Conservation (phyloP, 2,888 invertebrate genomes). For the Ptilodon capucinus region DNA sequence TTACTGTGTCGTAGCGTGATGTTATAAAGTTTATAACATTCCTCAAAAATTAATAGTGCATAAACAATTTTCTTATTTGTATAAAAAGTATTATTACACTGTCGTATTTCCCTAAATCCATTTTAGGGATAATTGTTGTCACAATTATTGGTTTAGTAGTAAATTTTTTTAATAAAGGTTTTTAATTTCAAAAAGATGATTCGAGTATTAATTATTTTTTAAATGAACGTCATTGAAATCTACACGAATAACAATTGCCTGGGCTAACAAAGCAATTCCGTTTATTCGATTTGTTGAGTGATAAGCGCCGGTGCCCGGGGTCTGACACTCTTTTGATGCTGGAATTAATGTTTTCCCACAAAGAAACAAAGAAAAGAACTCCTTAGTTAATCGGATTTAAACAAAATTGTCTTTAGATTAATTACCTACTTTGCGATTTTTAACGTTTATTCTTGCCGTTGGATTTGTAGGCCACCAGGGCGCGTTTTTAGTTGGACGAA, state of each 20-base stretch:
- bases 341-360: conserved; percentile 17
- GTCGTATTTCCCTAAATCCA: too few species aligned
- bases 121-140: too few species aligned
- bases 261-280: not conserved
- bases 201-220: not conserved
- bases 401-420: conserved; percentile 24
- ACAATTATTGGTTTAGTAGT: too few species aligned
- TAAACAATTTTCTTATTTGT: too few species aligned
- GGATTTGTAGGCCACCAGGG: too few species aligned
- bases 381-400: conserved; percentile 31
- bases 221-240: not conserved
- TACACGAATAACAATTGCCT: conserved; percentile 12
- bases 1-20: too few species aligned
- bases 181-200: not conserved
- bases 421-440: conserved; percentile 19
- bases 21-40: too few species aligned
- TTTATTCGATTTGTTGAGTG: conserved; percentile 7
- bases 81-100: too few species aligned
- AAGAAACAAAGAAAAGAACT: conserved; percentile 18
- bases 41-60: too few species aligned
- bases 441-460: not conserved
- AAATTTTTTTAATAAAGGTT: too few species aligned
- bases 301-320: conserved; percentile 3
- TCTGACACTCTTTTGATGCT: conserved; percentile 11
- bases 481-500: too few species aligned